These are phyloP conservation scores for Garra rufa DNA, from an alignment of 2,113 vertebrate species.

Conservation along the genomic window DNA sequence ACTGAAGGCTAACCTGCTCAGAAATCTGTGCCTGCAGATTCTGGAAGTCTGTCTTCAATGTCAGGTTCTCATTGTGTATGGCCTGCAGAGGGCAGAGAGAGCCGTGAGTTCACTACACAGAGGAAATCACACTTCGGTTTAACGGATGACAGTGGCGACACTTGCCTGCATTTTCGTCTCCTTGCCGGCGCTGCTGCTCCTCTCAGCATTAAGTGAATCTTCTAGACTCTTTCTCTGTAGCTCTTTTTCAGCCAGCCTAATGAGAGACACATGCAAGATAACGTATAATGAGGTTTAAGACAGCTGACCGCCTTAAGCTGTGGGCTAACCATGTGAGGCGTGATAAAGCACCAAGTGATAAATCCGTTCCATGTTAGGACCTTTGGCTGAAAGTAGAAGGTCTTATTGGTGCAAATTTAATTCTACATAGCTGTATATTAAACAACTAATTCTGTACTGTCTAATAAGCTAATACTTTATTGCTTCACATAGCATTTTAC, in stretches of 20 bases:
- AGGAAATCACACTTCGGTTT: not conserved
- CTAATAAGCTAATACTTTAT: not conserved
- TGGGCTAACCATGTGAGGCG: not conserved
- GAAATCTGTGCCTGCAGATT: constrained; percentile 88
- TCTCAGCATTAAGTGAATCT: constrained; percentile 79
- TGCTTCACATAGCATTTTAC: too few relatives aligned
- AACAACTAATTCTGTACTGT: not conserved
- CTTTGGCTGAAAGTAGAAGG: not conserved
- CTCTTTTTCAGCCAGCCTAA: constrained; percentile 79
- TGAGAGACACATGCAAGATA: not conserved
- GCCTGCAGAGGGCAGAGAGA: constrained; percentile 71
- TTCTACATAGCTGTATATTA: not conserved
- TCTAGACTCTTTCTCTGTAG: constrained; percentile 79
- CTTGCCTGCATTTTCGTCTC: constrained; percentile 80
- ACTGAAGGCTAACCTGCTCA: constrained; percentile 82
- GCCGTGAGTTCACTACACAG: not conserved
- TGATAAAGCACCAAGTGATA: not conserved
- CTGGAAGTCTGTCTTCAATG: constrained; percentile 87
- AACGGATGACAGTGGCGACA: not conserved
- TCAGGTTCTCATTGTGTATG: constrained; percentile 89
- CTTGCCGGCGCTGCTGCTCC: constrained; percentile 75
- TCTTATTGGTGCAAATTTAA: not conserved
- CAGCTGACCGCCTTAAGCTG: not conserved
- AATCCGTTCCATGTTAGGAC: not conserved
- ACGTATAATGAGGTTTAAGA: not conserved